Conservation (phyloP, 2,888 invertebrate genomes). For the Caradrina kadenii region DNA sequence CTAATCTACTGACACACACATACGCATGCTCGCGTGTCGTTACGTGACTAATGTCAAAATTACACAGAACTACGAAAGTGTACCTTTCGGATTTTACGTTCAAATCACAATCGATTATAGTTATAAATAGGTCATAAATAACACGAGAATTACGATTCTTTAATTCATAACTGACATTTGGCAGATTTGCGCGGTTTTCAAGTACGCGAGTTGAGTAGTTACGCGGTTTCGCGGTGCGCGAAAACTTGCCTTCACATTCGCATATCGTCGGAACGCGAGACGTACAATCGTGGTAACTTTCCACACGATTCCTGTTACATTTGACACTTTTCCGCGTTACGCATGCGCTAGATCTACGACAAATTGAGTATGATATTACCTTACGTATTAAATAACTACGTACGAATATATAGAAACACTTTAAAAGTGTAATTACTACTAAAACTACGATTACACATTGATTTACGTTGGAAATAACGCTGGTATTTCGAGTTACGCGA, state of each 20-base stretch:
- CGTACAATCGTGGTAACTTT: not conserved
- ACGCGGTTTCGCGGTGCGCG: not conserved
- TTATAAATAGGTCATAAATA: slow-evolving; percentile 31
- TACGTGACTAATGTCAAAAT: slow-evolving; percentile 47
- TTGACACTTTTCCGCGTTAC: slow-evolving; percentile 38
- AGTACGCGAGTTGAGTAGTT: slow-evolving; percentile 9
- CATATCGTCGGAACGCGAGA: slow-evolving; percentile 8
- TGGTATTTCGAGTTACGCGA: slow-evolving; percentile 8
- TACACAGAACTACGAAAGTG: slow-evolving; percentile 37
- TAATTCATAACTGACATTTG: slow-evolving; percentile 28
- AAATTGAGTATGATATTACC: slow-evolving; percentile 52
- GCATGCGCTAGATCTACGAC: slow-evolving; percentile 32
- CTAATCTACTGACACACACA: slow-evolving; percentile 66
- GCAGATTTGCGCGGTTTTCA: slow-evolving; percentile 21
- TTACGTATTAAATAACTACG: slow-evolving; percentile 51
- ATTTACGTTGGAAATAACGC: slow-evolving; percentile 39
- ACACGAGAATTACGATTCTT: slow-evolving; percentile 15
- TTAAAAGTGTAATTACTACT: slow-evolving; percentile 53
- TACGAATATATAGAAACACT: slow-evolving; percentile 49
- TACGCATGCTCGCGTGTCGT: slow-evolving; percentile 64
- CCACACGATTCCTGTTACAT: slow-evolving; percentile 32
- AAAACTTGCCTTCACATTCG: slow-evolving; percentile 1
- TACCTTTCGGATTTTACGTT: slow-evolving; percentile 1
- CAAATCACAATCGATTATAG: slow-evolving; percentile 48
- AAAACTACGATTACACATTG: slow-evolving; percentile 39